phyloP scores from a whole-genome alignment of 2,113 vertebrate genomes.

The Campylomormyrus tamandua region DNA sequence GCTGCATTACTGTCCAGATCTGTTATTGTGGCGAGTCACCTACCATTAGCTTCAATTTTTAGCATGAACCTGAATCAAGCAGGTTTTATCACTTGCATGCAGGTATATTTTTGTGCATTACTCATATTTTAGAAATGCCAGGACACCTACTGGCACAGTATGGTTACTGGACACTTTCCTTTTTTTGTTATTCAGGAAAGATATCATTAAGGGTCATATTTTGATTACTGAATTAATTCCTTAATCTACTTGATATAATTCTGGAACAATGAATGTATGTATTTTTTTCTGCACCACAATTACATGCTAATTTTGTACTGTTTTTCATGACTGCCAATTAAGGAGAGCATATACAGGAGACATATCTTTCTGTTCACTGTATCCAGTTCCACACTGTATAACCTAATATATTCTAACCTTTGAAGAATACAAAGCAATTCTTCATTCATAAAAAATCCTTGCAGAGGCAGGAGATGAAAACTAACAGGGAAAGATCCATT shows the following conservation, averaged over 20 bases:
- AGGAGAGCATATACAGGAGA: neutral
- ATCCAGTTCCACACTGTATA: neutral
- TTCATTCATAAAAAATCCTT: neutral
- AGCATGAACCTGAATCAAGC: neutral
- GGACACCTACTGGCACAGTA: neutral
- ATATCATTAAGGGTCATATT: neutral
- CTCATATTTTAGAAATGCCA: neutral
- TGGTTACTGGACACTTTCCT: neutral
- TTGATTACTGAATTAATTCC: constrained; percentile 1
- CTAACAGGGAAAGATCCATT: neutral
- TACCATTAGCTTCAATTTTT: neutral
- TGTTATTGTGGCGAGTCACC: neutral
- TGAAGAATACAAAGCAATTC: neutral
- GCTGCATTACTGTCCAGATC: neutral
- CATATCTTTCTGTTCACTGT: neutral
- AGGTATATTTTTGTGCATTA: neutral
- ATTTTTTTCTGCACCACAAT: neutral
- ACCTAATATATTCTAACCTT: neutral
- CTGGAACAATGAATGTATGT: neutral
- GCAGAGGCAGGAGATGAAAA: neutral
- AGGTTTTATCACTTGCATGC: neutral
- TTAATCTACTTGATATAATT: neutral
- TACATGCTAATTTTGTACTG: neutral
- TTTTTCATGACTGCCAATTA: neutral
- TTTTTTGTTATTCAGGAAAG: constrained; percentile 6